Evolutionary conservation across 2,797 vertebrate species (phyloP), one percentile per base, ranked within the genome.

Genomic region (Steatocranus sp.): DNA sequence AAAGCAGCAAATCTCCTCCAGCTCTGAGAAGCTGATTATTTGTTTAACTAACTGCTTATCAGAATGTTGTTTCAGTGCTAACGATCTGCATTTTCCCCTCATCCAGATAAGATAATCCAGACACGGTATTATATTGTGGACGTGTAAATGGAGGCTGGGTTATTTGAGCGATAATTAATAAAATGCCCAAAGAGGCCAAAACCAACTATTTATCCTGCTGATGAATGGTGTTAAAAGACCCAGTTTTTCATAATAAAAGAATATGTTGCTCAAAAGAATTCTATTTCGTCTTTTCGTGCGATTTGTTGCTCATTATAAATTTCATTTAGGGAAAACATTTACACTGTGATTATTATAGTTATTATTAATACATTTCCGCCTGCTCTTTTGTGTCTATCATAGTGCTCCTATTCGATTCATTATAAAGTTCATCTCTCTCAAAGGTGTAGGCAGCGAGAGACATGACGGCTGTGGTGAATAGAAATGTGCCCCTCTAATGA

Each of bases 401-500:
- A 12, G 75, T 6, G 6, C 56, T 79, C 73, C 32, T 51, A 76
- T 87, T 79, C 70, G 82, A 87, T 87, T 80, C 80, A 81, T 34
- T 82, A 56, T 56, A 81, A 85, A 61, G 56, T 86, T 61, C 2
- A 51, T 85, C 43, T 48, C 15, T 79, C 46, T 89, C 38, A 34
- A 74, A 66, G 53, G 15, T 70, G 54, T 15, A 7, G 25, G 23
- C 41, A 10, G 32, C 15, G 30, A 78, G 75, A 61, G 70, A 61
- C 50, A n/a, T 81, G 41, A 83, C 68, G 43, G n/a, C 78, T 20
- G 54, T 38, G 46, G 23, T 84, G 81, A 83, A 50, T 90, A 58
- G 41, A 87, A 84, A 86, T 83, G 56, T 80, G 58, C 43, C 11
- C 50, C 50, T 74, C 56, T 88, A 85, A 89, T 87, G 12, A 75